Evolutionary conservation across 2,113 vertebrate species (phyloP), one percentile per base, ranked within the genome.

Genomic region (Malurus melanocephalus): DNA sequence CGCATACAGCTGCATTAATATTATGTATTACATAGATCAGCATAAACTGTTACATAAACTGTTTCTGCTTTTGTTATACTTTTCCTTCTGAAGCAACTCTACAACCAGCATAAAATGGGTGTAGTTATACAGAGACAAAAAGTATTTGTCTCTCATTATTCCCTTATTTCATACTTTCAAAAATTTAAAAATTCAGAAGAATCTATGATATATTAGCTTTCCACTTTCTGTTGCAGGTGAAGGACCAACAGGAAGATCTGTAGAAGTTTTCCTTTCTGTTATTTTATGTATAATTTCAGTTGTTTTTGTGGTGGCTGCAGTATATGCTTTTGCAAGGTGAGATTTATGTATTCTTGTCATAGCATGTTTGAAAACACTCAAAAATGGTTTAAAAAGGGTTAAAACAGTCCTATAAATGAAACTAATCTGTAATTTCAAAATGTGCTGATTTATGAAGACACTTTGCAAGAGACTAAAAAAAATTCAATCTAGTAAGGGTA

Each of bases 221-320:
- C 27, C 9, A 35, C 52, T 89, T 94, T 94, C 51, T 88, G 22
- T 94, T 96, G 71, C 94, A 99, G 99, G 95, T 80, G 97, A 98
- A 59, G 97, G 97, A 17, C 86, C 97, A 49, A 96, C 98, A 90
- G 98, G 98, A 96, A 97, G 98, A 95, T 97, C 98, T 42, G 98
- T 99, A 68, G 98, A 99, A 98, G 98, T 99, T 95, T 99, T 99
- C 67, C 97, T 99, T 66, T 98, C 99, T 24, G 98, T 99, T 87
- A 97, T 99, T 62, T 95, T 99, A 64, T 99, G 99, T 55, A 97
- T 99, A 93, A 97, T 99, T 87, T 98, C 99, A 75, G 93, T 98
- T 23, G 94, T 99, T 90, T 96, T 99, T 88, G 95, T 99, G 78
- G 98, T 99, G 94, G 94, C 98, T 83, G 98, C 98, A 76, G 97